Evolutionary conservation across 2,888 invertebrate genomes (phyloP), one percentile per base, ranked within the genome.

Genomic region (Rhamphomyia laevipes): DNA sequence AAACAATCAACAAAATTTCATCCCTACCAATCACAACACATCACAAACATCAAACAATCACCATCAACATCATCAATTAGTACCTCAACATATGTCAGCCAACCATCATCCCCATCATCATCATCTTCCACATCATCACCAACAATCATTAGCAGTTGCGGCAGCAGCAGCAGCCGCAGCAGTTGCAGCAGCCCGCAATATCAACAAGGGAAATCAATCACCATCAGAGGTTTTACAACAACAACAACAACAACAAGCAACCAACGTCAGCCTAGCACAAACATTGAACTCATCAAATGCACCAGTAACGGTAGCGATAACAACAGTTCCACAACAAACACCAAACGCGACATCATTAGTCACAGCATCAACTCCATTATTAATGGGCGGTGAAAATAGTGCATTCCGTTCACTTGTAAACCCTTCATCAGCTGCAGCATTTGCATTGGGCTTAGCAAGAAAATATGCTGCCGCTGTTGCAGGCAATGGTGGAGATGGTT

Each of bases 301-400:
- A 68, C 63, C 69, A 70, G 71, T 70, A 71, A 68, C 71, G n/a
- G n/a, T n/a, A 73, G 65, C 71, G 70, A n/a, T n/a, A n/a, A 72
- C 64, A 69, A 70, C 61, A 56, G 45, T 15, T 27, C 50, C 47
- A n/a, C 47, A 50, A 43, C 42, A 45, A 40, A 18, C 40, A 35
- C n/a, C 47, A 38, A 53, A 54, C 53, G 56, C 49, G 49, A 59
- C 58, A 53, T 63, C 62, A 63, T 70, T 65, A 64, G 65, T 60
- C 69, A 70, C 66, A 69, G 70, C 65, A 70, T 68, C 69, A 69
- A 64, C 62, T 69, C 68, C 72, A 69, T 74, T 73, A 67, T 74
- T 73, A 69, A 88, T 90, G 86, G 89, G 90, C 71, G 89, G 90
- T 73, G 88, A 89, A 74, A 85, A 88, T 76, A 88, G 87, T 71